Conservation (phyloP, 2,797 vertebrate genomes). For the Myotis myotis region DNA sequence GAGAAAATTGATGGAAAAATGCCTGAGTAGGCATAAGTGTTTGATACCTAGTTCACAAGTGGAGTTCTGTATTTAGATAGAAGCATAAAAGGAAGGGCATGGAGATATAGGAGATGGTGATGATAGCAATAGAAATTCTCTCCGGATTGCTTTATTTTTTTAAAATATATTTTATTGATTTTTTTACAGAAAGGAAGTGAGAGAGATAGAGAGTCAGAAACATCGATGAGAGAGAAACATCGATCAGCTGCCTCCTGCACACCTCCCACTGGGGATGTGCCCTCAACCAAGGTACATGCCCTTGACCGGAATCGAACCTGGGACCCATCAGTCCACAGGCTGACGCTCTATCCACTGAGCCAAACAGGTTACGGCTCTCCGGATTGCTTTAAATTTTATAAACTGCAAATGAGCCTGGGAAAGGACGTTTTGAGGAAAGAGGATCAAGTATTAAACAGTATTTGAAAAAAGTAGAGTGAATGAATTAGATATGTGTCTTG, state of each 20-base stretch:
- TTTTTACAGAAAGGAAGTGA: too few relatives aligned
- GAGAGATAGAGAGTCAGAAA: too few relatives aligned
- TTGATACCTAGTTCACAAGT: background rate
- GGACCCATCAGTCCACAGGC: too few relatives aligned
- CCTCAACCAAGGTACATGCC: too few relatives aligned
- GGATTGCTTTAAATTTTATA: background rate
- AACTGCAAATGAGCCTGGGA: background rate
- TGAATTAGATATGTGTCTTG: background rate
- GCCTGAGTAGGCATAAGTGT: background rate
- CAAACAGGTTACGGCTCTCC: background rate
- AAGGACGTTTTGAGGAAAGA: background rate
- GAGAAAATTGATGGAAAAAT: background rate
- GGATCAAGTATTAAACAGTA: background rate
- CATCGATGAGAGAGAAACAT: too few relatives aligned
- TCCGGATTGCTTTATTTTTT: background rate
- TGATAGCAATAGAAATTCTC: background rate
- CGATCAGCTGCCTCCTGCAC: too few relatives aligned
- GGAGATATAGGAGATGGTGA: rapidly evolving
- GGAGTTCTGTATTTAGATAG: background rate
- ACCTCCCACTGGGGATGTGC: too few relatives aligned
- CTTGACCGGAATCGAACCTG: too few relatives aligned
- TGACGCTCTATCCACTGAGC: too few relatives aligned
- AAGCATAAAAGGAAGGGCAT: background rate
- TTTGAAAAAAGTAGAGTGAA: background rate
- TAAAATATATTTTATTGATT: too few relatives aligned